phyloP scores from a whole-genome alignment of 2,113 vertebrate species.

The Vicugna pacos region DNA sequence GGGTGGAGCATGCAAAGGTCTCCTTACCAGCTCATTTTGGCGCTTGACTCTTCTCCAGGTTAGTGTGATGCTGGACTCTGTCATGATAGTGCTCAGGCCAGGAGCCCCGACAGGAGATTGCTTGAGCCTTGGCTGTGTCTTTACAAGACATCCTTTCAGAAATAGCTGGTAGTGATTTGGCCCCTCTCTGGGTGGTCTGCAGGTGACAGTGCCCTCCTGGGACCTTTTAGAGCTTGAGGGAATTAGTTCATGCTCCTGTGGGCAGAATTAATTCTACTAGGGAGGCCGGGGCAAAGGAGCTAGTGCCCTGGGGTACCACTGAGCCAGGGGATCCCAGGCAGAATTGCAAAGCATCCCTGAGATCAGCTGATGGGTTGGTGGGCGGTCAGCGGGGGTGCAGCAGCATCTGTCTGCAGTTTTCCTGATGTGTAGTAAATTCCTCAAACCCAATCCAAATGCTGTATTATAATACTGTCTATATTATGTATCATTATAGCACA shows the following conservation, averaged over 20 bases:
- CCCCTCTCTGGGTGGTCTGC: background rate
- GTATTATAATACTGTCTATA: slow-evolving; percentile 35
- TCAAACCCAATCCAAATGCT: slow-evolving; percentile 63
- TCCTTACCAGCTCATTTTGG: slow-evolving; percentile 54
- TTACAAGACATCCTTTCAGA: slow-evolving; percentile 2
- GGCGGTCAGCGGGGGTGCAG: no score
- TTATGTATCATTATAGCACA: slow-evolving; percentile 72
- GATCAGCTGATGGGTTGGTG: background rate
- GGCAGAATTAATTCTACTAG: background rate
- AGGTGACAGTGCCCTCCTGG: background rate
- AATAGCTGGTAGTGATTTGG: background rate
- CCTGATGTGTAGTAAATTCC: slow-evolving; percentile 57
- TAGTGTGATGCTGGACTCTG: slow-evolving; percentile 56
- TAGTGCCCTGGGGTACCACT: background rate
- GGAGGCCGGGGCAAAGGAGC: background rate
- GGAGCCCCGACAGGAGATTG: slow-evolving; percentile 36
- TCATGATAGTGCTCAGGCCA: slow-evolving; percentile 50
- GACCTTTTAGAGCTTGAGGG: background rate
- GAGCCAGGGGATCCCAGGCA: background rate
- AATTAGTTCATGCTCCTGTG: background rate
- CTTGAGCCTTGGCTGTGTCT: background rate
- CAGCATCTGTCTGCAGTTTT: slow-evolving; percentile 75
- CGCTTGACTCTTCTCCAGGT: slow-evolving; percentile 76
- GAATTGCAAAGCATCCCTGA: background rate
- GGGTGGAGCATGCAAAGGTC: slow-evolving; percentile 69